Conservation (phyloP, 2,888 invertebrate species). For the Drosophila neutralis region DNA sequence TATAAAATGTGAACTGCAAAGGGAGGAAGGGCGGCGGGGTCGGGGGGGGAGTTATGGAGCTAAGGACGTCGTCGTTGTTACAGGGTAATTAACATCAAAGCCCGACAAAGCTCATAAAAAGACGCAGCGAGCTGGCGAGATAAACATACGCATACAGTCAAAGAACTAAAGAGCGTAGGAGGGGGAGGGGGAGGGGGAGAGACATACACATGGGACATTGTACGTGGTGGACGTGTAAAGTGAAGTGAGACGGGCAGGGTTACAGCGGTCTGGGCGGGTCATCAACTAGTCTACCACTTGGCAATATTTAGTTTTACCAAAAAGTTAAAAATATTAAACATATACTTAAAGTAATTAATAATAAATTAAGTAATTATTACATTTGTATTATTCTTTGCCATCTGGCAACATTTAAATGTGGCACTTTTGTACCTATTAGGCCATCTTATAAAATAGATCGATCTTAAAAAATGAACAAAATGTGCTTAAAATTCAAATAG, state of each 20-base stretch:
- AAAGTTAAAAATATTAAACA: neutral
- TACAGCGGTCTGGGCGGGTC: slow-evolving; percentile 40
- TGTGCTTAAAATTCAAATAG: neutral
- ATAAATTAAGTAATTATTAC: too few species aligned
- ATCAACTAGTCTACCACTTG: slow-evolving; percentile 70
- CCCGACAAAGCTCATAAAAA: slow-evolving; percentile 81
- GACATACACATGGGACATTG: slow-evolving; percentile 49
- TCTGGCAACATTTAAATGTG: neutral
- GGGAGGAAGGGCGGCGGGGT: neutral
- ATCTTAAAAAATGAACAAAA: neutral
- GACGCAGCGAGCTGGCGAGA: slow-evolving; percentile 67
- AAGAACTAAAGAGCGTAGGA: neutral
- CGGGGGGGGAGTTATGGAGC: slow-evolving; percentile 30
- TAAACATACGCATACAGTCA: slow-evolving; percentile 57
- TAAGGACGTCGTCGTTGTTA: slow-evolving; percentile 73
- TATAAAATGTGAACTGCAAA: neutral
- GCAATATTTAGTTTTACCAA: slow-evolving; percentile 8
- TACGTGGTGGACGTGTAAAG: slow-evolving; percentile 42
- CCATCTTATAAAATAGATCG: neutral
- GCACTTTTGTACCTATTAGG: neutral
- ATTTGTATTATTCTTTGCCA: neutral
- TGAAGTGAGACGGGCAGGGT: neutral
- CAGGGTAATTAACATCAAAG: slow-evolving; percentile 83
- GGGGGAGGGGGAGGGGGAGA: neutral
- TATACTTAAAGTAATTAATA: neutral